These are phyloP conservation scores for Marasmarcha lunaedactyla DNA, from an alignment of 2,888 invertebrate genomes.

Conservation along the genomic window DNA sequence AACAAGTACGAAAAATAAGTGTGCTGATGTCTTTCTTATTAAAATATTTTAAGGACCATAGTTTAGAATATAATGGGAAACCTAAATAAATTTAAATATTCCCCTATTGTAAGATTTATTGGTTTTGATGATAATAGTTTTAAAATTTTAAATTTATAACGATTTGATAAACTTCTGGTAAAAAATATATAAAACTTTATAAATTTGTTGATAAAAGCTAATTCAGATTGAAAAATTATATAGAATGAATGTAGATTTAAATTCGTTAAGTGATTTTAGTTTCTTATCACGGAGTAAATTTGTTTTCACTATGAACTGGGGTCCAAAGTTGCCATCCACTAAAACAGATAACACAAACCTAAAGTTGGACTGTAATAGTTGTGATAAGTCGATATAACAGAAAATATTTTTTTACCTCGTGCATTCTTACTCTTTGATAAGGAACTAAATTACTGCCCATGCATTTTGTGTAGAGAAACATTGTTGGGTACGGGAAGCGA, in stretches of 20 bases:
- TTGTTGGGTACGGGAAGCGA: constrained; percentile 67
- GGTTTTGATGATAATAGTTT: not conserved
- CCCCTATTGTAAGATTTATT: not conserved
- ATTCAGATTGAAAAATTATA: not conserved
- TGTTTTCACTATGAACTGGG: constrained; percentile 31
- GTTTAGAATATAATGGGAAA: not conserved
- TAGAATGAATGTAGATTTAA: not conserved
- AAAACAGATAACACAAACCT: constrained; percentile 34
- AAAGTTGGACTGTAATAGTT: constrained; percentile 54
- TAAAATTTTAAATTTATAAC: not conserved
- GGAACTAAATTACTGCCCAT: constrained; percentile 31
- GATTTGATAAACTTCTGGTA: not conserved
- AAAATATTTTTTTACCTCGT: constrained; percentile 43
- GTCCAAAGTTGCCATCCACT: constrained; percentile 66
- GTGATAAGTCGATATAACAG: constrained; percentile 49
- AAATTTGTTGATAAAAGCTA: not conserved
- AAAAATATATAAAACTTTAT: not conserved
- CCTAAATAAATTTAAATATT: not conserved
- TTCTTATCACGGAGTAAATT: constrained; percentile 49
- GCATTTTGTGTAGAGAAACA: constrained; percentile 40
- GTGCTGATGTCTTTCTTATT: not conserved
- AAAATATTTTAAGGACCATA: not conserved
- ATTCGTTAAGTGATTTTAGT: constrained; percentile 21
- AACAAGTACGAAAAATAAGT: constrained; percentile 1
- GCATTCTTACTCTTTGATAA: constrained; percentile 49